Evolutionary conservation across 2,113 vertebrate species (phyloP).

Genomic region (Procapra przewalskii): DNA sequence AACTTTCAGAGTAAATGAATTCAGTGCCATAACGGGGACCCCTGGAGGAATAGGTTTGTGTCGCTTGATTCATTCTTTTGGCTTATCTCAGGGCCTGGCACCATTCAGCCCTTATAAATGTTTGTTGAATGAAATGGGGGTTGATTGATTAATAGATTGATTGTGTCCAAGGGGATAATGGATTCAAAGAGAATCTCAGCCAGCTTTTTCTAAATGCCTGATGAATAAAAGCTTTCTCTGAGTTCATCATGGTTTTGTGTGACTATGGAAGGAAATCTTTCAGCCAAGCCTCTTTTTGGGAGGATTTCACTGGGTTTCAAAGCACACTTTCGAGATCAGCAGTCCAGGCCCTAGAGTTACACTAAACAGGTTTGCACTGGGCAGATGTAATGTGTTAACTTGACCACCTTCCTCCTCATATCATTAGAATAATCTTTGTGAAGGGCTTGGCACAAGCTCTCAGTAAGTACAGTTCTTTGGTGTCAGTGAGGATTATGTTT

Average conservation of each 20-base stretch:
- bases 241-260: neutral
- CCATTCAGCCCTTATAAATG: neutral
- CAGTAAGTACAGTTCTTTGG: neutral
- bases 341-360: neutral
- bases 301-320: neutral
- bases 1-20: neutral
- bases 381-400: neutral
- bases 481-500: neutral
- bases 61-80: neutral
- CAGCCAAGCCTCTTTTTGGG: neutral
- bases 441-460: neutral
- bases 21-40: neutral
- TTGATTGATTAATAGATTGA: neutral
- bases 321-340: neutral
- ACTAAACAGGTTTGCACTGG: neutral
- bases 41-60: neutral
- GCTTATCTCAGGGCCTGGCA: neutral
- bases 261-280: neutral
- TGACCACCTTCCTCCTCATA: neutral
- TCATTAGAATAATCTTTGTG: neutral
- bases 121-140: neutral
- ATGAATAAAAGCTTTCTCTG: slow-evolving; percentile 1
- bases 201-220: neutral
- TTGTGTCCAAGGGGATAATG: neutral
- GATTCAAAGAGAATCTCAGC: neutral